Percentiles rank a stretch among this genome's conserved stretches.
Conservation (phyloP, 1,140 invertebrate species). For the Microplitis mediator region DNA sequence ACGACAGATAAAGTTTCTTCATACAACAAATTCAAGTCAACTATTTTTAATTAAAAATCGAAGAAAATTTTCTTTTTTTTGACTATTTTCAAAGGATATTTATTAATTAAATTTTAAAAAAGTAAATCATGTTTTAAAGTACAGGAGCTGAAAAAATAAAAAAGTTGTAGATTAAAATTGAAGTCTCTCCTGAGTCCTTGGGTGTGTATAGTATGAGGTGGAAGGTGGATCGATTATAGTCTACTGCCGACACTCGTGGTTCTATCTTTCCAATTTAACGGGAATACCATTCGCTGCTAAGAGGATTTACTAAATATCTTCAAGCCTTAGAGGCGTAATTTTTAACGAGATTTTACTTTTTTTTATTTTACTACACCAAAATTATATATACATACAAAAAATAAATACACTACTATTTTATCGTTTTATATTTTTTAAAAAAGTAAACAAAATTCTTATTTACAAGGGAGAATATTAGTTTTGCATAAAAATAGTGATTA, state of each 20-base stretch:
- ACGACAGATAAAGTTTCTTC: no score
- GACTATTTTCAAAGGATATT: no score
- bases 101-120: no score
- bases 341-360: conserved; percentile 7
- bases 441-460: no score
- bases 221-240: conserved; percentile 1
- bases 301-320: conserved; percentile 26
- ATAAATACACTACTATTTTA: not conserved
- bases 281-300: conserved; percentile 27
- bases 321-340: conserved; percentile 14
- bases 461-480: not conserved
- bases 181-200: not conserved
- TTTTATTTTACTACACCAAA: not conserved
- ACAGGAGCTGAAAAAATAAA: conserved; percentile 11
- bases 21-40: no score
- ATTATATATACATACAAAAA: not conserved
- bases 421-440: not conserved
- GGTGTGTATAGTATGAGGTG: not conserved
- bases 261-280: conserved; percentile 26
- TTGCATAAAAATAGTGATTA: conserved; percentile 16
- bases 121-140: not conserved
- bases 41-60: not conserved
- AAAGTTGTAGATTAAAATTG: conserved; percentile 19
- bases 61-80: not conserved
- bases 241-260: not conserved